Percentiles rank a stretch among this genome's conserved stretches.
Evolutionary conservation across 2,888 invertebrate genomes (phyloP).

Genomic region (Amphipoea lucens): DNA sequence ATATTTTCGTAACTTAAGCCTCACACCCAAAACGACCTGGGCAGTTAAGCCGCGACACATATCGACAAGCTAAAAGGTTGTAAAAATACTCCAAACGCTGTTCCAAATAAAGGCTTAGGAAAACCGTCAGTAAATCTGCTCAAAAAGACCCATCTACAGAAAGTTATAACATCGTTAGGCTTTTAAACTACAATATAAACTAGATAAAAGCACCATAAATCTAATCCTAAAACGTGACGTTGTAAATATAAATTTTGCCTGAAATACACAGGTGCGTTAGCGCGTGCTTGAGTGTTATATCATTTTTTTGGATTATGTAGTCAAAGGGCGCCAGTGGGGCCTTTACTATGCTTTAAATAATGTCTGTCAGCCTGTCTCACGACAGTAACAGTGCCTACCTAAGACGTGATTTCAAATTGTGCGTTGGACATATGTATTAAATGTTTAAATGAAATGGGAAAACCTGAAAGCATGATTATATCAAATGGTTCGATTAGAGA

Average conservation of each 20-base stretch:
- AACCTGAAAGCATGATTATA: background rate
- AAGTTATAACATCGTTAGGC: constrained; percentile 50
- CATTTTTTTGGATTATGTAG: constrained; percentile 23
- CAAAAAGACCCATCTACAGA: constrained; percentile 19
- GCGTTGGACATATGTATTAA: background rate
- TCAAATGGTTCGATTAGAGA: background rate
- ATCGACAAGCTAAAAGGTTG: constrained; percentile 28
- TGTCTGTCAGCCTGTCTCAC: background rate
- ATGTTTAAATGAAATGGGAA: background rate
- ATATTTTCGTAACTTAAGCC: constrained; percentile 8
- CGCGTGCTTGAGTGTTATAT: background rate
- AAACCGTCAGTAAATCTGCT: constrained; percentile 28
- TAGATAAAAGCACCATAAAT: constrained; percentile 53
- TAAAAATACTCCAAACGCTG: constrained; percentile 38
- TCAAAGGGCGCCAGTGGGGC: background rate
- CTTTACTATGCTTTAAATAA: background rate
- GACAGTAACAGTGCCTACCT: background rate
- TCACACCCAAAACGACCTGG: background rate
- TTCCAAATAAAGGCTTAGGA: constrained; percentile 24
- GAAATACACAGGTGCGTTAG: constrained; percentile 41
- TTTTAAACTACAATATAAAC: constrained; percentile 54
- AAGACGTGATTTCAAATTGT: background rate
- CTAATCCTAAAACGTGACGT: constrained; percentile 23
- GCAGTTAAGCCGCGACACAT: constrained; percentile 4
- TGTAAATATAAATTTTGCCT: constrained; percentile 37